A percentile compares a stretch with the other conserved stretches of the same genome.
These are phyloP conservation scores for Elegia similella DNA, from an alignment of 2,888 invertebrate genomes.

Conservation along the genomic window DNA sequence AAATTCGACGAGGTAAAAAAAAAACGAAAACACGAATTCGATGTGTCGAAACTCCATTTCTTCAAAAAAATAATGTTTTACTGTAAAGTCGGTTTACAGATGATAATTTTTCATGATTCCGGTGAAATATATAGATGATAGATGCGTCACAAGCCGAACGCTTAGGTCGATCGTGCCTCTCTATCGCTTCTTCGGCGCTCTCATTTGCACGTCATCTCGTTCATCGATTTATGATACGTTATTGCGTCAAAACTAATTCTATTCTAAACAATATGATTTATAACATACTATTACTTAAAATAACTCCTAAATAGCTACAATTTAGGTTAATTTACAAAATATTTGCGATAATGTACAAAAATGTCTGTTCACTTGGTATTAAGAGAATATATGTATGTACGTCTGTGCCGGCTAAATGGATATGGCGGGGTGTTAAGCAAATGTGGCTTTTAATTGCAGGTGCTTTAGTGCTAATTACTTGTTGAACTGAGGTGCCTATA, in stretches of 20 bases:
- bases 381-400: not conserved
- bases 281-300: not conserved
- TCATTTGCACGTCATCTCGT: no score
- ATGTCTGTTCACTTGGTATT: constrained; percentile 2
- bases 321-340: not conserved
- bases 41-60: no score
- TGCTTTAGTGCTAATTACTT: constrained; percentile 33
- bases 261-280: not conserved
- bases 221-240: no score
- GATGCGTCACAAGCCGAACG: no score
- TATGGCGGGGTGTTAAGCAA: constrained; percentile 22
- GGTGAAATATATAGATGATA: no score
- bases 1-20: no score
- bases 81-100: no score
- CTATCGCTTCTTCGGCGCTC: no score
- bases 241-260: not conserved
- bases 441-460: constrained; percentile 30
- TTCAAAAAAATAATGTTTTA: no score
- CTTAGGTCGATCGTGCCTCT: no score
- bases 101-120: no score
- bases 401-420: constrained; percentile 8
- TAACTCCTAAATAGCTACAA: not conserved
- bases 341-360: constrained; percentile 18
- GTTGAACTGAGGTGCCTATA: constrained; percentile 25
- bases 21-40: no score